A percentile compares a stretch with the other conserved stretches of the same genome.
phyloP scores from a whole-genome alignment of 2,113 vertebrate genomes.

The Callopanchax toddi region DNA sequence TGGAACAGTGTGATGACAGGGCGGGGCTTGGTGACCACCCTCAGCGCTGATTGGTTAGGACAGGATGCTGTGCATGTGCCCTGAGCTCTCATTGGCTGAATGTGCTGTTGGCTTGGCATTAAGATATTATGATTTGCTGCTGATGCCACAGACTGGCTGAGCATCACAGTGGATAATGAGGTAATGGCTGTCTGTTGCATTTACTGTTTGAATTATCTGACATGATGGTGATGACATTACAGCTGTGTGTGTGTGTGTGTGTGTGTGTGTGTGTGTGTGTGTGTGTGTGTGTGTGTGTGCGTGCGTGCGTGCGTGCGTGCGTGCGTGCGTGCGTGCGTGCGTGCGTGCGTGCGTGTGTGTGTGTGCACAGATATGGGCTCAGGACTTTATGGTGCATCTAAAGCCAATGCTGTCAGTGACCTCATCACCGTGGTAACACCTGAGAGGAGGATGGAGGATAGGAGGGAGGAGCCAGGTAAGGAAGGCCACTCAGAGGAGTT shows the following conservation, averaged over 20 bases:
- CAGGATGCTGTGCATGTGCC: constrained; percentile 46
- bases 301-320: too few species aligned
- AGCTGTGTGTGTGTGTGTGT: neutral
- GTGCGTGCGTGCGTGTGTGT: too few species aligned
- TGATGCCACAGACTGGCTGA: neutral
- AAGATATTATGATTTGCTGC: constrained; percentile 8
- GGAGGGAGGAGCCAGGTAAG: constrained; percentile 68
- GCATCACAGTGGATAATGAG: neutral
- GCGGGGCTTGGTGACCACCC: neutral
- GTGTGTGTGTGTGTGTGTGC: neutral
- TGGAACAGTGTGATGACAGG: neutral
- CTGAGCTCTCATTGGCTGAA: constrained; percentile 37
- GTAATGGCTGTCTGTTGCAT: neutral
- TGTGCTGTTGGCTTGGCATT: constrained; percentile 19
- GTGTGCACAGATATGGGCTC: constrained; percentile 88
- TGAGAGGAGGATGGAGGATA: constrained; percentile 89
- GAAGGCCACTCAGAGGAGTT: neutral
- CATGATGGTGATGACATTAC: neutral
- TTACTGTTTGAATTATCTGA: neutral
- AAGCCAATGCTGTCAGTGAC: constrained; percentile 91
- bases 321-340: too few species aligned
- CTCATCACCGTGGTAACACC: constrained; percentile 92
- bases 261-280: too few species aligned
- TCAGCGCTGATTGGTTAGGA: constrained; percentile 44
- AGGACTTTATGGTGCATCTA: constrained; percentile 89